A percentile compares a stretch with the other conserved stretches of the same genome.
Conservation (phyloP, 2,797 vertebrate species). For the Gymnothorax javanicus region DNA sequence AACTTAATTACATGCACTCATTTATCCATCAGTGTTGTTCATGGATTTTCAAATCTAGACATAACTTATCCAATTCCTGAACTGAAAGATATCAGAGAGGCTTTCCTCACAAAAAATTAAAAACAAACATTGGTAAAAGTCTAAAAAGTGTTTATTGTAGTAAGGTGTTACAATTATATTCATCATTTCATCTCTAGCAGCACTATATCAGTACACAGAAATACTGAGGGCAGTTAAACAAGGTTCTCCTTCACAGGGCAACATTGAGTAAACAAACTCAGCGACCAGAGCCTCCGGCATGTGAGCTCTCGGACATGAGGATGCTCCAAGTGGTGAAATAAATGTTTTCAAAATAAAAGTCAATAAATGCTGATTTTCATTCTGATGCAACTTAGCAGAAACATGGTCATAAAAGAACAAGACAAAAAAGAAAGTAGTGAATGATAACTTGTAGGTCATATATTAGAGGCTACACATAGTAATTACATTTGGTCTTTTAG, state of each 20-base stretch:
- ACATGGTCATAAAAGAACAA: slow-evolving; percentile 49
- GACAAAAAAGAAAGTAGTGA: slow-evolving; percentile 40
- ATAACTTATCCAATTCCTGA: neutral
- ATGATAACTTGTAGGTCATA: slow-evolving; percentile 38
- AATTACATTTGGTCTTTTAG: slow-evolving; percentile 31
- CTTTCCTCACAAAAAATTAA: neutral
- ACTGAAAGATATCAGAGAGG: neutral
- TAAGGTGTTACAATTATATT: slow-evolving; percentile 67
- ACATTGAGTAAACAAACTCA: slow-evolving; percentile 63
- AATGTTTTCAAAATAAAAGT: slow-evolving; percentile 35
- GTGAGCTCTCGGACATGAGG: slow-evolving; percentile 60
- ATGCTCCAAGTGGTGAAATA: slow-evolving; percentile 33
- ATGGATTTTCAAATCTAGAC: neutral
- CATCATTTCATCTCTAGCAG: slow-evolving; percentile 71
- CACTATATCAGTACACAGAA: slow-evolving; percentile 71
- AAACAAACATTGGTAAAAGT: slow-evolving; percentile 50
- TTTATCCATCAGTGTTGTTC: neutral
- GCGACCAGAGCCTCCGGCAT: slow-evolving; percentile 61
- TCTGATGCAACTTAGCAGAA: slow-evolving; percentile 16
- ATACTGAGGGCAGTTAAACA: slow-evolving; percentile 74
- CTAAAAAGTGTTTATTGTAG: slow-evolving; percentile 77
- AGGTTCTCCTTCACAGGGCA: slow-evolving; percentile 63
- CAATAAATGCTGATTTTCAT: slow-evolving; percentile 10
- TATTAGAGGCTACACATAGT: neutral
- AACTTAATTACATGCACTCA: neutral